These are phyloP conservation scores for Lepidothrix coronata DNA, from an alignment of 2,113 vertebrate genomes.

Conservation along the genomic window DNA sequence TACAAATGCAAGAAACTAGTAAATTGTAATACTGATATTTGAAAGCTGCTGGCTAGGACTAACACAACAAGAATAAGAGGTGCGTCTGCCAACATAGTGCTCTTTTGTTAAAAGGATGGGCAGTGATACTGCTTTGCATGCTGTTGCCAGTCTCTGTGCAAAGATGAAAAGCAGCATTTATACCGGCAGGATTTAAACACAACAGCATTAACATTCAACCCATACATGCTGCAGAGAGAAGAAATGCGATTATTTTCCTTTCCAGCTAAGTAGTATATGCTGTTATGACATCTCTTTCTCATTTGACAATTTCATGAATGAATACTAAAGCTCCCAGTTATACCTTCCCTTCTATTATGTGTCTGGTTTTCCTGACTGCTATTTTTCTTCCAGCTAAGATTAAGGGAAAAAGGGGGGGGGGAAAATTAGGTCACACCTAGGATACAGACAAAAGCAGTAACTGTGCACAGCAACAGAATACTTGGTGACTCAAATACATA, in stretches of 20 bases:
- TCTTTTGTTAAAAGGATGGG: conserved; percentile 37
- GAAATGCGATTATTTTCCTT: conserved; percentile 8
- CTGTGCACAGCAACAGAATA: neutral
- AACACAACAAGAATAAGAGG: neutral
- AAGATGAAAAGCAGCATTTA: conserved; percentile 54
- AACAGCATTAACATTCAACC: conserved; percentile 45
- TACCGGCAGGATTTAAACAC: conserved; percentile 25
- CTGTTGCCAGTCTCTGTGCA: conserved; percentile 8
- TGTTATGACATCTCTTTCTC: conserved; percentile 19
- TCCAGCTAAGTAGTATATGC: neutral
- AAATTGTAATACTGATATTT: neutral
- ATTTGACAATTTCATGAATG: neutral
- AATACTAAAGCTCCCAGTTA: neutral
- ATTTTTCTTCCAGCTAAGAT: conserved; percentile 30
- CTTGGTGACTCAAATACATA: neutral
- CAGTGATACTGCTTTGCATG: conserved; percentile 43
- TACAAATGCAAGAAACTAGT: conserved; percentile 28
- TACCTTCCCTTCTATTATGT: neutral
- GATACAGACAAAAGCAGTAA: neutral
- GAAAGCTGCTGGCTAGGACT: conserved; percentile 29
- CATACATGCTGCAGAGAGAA: conserved; percentile 10
- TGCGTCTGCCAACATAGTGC: neutral
- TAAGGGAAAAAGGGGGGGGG: neutral
- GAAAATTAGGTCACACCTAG: neutral
- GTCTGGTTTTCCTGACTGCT: conserved; percentile 7